These are phyloP conservation scores for Oreortyx pictus DNA, from an alignment of 2,797 vertebrate genomes.

Conservation along the genomic window DNA sequence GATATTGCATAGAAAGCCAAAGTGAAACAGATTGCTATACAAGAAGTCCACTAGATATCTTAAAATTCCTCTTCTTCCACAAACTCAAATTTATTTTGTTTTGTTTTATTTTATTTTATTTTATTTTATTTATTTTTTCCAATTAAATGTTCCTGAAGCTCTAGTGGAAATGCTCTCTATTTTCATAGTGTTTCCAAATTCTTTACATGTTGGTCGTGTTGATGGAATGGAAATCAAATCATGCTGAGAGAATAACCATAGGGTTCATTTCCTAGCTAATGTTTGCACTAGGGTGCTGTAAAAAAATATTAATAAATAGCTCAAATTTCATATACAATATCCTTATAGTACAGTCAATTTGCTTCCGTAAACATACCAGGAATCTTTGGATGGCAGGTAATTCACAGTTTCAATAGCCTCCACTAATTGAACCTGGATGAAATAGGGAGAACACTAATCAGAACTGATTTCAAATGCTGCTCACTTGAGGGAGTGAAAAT, in stretches of 20 bases:
- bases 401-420: constrained; percentile 76
- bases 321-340: constrained; percentile 56
- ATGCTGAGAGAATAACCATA: neutral
- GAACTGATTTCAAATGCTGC: constrained; percentile 75
- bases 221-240: constrained; percentile 17
- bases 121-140: neutral
- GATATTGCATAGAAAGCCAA: accelerated
- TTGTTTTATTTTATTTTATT: too few relatives aligned
- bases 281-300: neutral
- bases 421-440: constrained; percentile 78
- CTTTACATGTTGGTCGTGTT: neutral
- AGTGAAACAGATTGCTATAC: neutral
- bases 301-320: constrained; percentile 52
- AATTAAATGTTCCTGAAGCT: neutral
- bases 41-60: neutral
- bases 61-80: neutral
- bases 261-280: constrained; percentile 36
- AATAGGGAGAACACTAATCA: constrained; percentile 72
- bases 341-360: constrained; percentile 58
- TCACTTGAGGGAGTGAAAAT: constrained; percentile 69
- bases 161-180: constrained; percentile 4
- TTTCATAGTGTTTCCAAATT: neutral
- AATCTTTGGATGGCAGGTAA: constrained; percentile 71
- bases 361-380: constrained; percentile 64
- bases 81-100: neutral